phyloP scores from a whole-genome alignment of 2,888 invertebrate genomes.

The Hirtodrosophila alboralis region DNA sequence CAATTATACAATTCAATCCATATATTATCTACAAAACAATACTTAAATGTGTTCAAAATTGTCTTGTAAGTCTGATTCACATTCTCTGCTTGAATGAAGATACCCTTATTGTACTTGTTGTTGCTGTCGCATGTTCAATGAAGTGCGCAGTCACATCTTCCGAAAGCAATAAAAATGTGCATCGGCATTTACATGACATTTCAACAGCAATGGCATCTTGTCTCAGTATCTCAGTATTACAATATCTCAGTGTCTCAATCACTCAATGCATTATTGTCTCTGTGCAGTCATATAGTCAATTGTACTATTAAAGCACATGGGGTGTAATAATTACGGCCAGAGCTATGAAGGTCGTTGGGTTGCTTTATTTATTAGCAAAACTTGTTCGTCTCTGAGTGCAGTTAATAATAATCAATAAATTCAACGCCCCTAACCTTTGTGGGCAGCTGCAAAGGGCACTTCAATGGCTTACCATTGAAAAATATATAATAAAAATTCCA shows the following conservation, averaged over 20 bases:
- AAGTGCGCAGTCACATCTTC: conserved; percentile 57
- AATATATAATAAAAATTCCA: conserved; percentile 63
- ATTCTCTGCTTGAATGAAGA: conserved; percentile 20
- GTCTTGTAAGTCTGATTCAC: too few relatives aligned
- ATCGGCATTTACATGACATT: conserved; percentile 47
- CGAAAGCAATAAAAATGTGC: conserved; percentile 32
- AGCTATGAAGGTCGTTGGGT: conserved; percentile 57
- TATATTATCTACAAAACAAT: too few relatives aligned
- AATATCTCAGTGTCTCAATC: conserved; percentile 14
- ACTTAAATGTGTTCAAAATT: too few relatives aligned
- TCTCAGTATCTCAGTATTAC: conserved; percentile 10
- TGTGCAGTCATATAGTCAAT: conserved; percentile 45
- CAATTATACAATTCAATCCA: too few relatives aligned
- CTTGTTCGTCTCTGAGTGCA: conserved; percentile 31
- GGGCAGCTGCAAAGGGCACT: conserved; percentile 31
- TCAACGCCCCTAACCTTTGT: conserved; percentile 58
- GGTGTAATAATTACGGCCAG: conserved; percentile 38
- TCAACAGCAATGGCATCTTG: conserved; percentile 33
- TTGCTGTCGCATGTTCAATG: conserved; percentile 70
- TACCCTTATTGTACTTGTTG: conserved; percentile 21
- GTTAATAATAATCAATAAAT: conserved; percentile 71
- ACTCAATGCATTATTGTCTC: conserved; percentile 35
- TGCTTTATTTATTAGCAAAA: conserved; percentile 52
- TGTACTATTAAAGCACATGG: conserved; percentile 57
- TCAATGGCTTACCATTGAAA: conserved; percentile 48